A percentile compares a stretch with the other conserved stretches of the same genome.
These are phyloP conservation scores for Drosophila setosimentum DNA, from an alignment of 2,888 invertebrate species.

Conservation along the genomic window DNA sequence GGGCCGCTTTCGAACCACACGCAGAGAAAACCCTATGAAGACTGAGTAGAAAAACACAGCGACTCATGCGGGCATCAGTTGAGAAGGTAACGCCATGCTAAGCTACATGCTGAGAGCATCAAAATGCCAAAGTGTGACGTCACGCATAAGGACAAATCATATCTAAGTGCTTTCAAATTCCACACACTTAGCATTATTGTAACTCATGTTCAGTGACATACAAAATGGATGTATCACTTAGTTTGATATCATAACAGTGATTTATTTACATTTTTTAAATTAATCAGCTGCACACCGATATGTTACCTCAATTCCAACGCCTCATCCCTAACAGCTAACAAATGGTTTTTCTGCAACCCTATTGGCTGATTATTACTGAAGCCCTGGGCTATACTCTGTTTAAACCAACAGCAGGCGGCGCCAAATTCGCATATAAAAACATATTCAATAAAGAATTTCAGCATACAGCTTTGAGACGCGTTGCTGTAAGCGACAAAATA, in stretches of 20 bases:
- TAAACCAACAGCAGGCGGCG: conserved; percentile 42
- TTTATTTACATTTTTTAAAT: not conserved
- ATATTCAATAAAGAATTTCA: not conserved
- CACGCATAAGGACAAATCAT: not conserved
- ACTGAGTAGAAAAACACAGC: conserved; percentile 49
- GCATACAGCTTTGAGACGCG: conserved; percentile 9
- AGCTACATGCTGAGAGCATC: conserved; percentile 26
- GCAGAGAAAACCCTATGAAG: conserved; percentile 53
- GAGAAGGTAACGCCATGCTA: conserved; percentile 31
- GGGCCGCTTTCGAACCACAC: conserved; percentile 34
- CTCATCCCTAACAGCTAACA: conserved; percentile 9
- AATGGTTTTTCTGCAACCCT: conserved; percentile 22
- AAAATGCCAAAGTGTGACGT: conserved; percentile 9
- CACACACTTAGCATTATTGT: not conserved
- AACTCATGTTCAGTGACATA: not conserved
- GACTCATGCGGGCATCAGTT: conserved; percentile 1
- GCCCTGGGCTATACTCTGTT: conserved; percentile 25
- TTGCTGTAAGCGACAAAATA: conserved; percentile 4
- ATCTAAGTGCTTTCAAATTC: no score
- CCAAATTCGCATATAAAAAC: conserved; percentile 21
- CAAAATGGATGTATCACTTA: not conserved
- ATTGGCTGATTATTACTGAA: not conserved
- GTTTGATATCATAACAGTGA: not conserved
- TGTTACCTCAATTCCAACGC: not conserved
- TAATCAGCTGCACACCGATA: conserved; percentile 15